These are phyloP conservation scores for Chrysolina americana DNA, from an alignment of 2,888 invertebrate species.

Conservation along the genomic window DNA sequence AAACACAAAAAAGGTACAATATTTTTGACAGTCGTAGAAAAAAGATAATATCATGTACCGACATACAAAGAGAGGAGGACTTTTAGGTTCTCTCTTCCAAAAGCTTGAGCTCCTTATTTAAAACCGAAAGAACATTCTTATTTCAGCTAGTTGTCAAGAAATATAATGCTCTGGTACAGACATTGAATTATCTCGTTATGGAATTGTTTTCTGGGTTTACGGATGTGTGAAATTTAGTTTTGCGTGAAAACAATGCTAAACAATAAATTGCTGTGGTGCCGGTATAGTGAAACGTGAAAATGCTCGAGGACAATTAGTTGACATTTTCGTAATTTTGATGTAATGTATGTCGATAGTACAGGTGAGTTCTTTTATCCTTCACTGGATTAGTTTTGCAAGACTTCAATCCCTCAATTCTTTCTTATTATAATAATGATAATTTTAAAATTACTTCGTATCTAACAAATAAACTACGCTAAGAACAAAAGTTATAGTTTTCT, in stretches of 20 bases:
- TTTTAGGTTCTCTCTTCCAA: no score
- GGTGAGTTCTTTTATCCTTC: conserved; percentile 32
- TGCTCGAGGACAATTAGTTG: background rate
- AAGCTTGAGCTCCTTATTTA: no score
- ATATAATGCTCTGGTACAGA: background rate
- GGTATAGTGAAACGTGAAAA: conserved; percentile 35
- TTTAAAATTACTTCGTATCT: no score
- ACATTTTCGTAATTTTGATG: conserved; percentile 37
- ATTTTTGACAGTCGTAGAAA: no score
- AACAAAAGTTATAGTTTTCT: no score
- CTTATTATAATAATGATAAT: no score
- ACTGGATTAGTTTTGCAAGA: background rate
- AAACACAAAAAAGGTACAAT: no score
- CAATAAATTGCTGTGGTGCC: conserved; percentile 43
- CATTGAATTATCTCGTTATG: background rate
- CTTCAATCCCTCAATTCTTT: no score
- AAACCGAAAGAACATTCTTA: background rate
- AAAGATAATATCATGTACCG: no score
- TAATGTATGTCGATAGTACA: conserved; percentile 53
- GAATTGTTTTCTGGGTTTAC: background rate
- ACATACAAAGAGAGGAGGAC: no score
- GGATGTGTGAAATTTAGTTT: conserved; percentile 12
- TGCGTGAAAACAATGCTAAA: conserved; percentile 40
- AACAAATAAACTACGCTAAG: no score
- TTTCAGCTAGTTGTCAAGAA: background rate